Conservation (phyloP, 2,888 invertebrate species). For the Dendrolimus pini region DNA sequence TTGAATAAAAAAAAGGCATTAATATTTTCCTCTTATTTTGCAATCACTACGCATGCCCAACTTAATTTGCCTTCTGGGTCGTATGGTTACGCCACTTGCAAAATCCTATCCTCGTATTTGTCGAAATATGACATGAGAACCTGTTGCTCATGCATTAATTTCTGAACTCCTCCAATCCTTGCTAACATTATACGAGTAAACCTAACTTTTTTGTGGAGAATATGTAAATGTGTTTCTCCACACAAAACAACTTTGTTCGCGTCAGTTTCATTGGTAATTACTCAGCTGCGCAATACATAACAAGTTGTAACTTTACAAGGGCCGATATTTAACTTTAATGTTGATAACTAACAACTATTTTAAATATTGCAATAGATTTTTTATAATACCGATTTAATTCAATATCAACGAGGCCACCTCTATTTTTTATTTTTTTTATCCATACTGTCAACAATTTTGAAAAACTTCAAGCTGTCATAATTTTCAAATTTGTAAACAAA, state of each 20-base stretch:
- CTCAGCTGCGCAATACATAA: slow-evolving; percentile 33
- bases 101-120: slow-evolving; percentile 66
- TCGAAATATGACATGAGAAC: slow-evolving; percentile 61
- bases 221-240: slow-evolving; percentile 16
- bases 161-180: slow-evolving; percentile 46
- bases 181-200: slow-evolving; percentile 16
- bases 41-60: slow-evolving; percentile 57
- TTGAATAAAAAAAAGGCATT: slow-evolving; percentile 15
- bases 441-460: too few species aligned
- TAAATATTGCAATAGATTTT: too few species aligned
- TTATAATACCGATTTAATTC: too few species aligned
- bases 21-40: slow-evolving; percentile 31
- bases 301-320: slow-evolving; percentile 4
- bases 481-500: too few species aligned
- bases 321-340: neutral
- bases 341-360: neutral
- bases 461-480: too few species aligned
- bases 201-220: slow-evolving; percentile 17
- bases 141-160: slow-evolving; percentile 68
- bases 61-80: slow-evolving; percentile 25
- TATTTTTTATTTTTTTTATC: too few species aligned
- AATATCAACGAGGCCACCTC: too few species aligned
- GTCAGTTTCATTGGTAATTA: slow-evolving; percentile 14
- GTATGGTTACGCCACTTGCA: slow-evolving; percentile 58
- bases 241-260: slow-evolving; percentile 10